Conservation (phyloP, 2,888 invertebrate genomes). For the Lithosia quadra region DNA sequence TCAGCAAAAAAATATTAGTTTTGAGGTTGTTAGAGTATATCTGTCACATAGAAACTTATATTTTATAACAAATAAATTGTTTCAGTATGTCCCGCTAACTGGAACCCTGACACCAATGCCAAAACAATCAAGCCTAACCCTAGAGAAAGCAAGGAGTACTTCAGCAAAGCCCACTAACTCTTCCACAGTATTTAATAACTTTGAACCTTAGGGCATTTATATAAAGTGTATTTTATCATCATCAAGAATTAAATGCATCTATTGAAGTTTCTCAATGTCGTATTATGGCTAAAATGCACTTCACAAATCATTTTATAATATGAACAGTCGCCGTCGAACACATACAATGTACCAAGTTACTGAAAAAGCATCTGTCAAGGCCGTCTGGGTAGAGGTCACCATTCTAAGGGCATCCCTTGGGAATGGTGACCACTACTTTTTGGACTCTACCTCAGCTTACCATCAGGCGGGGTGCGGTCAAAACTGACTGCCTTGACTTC, state of each 20-base stretch:
- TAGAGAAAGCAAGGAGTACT: slow-evolving; percentile 95
- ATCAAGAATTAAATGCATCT: neutral
- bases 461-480: too few relatives aligned
- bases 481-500: too few relatives aligned
- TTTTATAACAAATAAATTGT: slow-evolving; percentile 14
- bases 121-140: slow-evolving; percentile 97
- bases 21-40: neutral
- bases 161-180: slow-evolving; percentile 86
- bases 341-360: too few relatives aligned
- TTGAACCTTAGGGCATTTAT: slow-evolving; percentile 38
- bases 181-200: neutral
- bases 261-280: neutral
- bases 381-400: too few relatives aligned
- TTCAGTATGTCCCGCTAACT: slow-evolving; percentile 97
- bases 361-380: too few relatives aligned
- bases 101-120: slow-evolving; percentile 93
- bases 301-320: neutral
- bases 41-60: neutral
- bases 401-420: too few relatives aligned
- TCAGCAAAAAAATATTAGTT: too few relatives aligned
- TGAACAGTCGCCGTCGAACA: too few relatives aligned
- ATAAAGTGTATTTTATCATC: slow-evolving; percentile 30
- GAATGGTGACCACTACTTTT: too few relatives aligned
- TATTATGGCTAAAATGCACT: neutral
- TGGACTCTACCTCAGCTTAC: too few relatives aligned